Base-by-base conservation (phyloP, 1,140 invertebrate genomes). In the Eurytemora carolleeae region DNA sequence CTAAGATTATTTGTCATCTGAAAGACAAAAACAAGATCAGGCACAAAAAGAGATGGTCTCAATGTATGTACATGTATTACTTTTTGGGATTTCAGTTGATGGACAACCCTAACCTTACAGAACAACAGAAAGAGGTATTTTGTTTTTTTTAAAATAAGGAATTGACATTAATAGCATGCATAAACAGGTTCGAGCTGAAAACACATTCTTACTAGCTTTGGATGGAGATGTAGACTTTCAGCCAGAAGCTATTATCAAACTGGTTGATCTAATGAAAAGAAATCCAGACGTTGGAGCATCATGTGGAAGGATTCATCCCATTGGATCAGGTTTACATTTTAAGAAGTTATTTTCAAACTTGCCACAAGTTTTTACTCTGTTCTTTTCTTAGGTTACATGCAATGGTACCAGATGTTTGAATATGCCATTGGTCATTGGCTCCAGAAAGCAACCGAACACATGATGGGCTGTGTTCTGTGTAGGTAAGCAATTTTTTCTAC, bases 391-490 rank as follows among this genome's bases (percentile, higher is more conserved):
- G 75, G 76, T 53, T 73, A 75, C 1, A 76, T 79, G 72, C 74
- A 77, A 1, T 80, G 79, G 79, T 81, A 81, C 66, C 80, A 81
- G 68, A 80, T 78, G 66, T 81, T 81, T 68, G 80, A 81, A 66
- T 81, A 81, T 66, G 80, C 80, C 7, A 75, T 81, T 61, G 78
- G 78, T 53, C 80, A 81, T 75, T 81, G 80, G 80, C 70, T 81
- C 7, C 80, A 82, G 69, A 81, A 81, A 68, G 77, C 80, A 7
- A 80, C 79, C 12, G 79, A 81, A 64, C 79, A 81, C 66, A 76
- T 80, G 72, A 77, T 82, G 67, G 80, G 79, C 24, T 82, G 80
- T 68, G 80, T 81, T 1, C 73, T 81, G 3, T 81, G 80, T 68
- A 44, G 31, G 31, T 44, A 12, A 44, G 31, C 7, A 12, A n/a